Conservation (phyloP, 1,140 invertebrate species). For the Schmidtea mediterranea region DNA sequence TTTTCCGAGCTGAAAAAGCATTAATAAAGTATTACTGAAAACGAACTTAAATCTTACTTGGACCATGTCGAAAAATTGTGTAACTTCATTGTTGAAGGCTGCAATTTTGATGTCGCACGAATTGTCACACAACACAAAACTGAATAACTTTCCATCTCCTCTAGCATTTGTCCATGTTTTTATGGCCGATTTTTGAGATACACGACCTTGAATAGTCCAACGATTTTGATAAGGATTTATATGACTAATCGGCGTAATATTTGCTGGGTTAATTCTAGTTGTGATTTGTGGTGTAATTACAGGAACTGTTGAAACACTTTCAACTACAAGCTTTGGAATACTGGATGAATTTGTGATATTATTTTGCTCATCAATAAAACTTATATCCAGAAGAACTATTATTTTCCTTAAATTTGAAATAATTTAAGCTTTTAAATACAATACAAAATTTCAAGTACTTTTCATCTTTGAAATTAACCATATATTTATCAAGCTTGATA, state of each 20-base stretch:
- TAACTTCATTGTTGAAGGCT: conserved; percentile 59
- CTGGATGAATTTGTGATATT: no score
- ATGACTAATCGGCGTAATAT: neutral
- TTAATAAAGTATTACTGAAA: neutral
- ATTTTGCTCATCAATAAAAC: no score
- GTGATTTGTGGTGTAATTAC: no score
- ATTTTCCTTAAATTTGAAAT: no score
- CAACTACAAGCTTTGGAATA: no score
- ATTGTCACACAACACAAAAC: conserved; percentile 65
- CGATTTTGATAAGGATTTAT: conserved; percentile 23
- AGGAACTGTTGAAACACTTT: no score
- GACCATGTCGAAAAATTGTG: conserved; percentile 64
- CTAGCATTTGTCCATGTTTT: conserved; percentile 62
- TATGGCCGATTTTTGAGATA: conserved; percentile 51
- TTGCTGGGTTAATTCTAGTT: neutral
- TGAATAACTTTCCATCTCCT: conserved; percentile 75
- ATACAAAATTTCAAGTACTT: no score
- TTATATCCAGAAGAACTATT: no score
- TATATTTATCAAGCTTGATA: no score
- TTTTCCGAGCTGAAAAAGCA: conserved; percentile 19
- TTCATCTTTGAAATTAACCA: no score
- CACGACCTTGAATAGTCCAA: conserved; percentile 68
- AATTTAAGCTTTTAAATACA: no score
- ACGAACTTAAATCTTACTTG: conserved; percentile 32
- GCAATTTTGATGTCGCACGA: conserved; percentile 78